Conservation (phyloP, 1,140 invertebrate genomes). For the Drosophila orena region DNA sequence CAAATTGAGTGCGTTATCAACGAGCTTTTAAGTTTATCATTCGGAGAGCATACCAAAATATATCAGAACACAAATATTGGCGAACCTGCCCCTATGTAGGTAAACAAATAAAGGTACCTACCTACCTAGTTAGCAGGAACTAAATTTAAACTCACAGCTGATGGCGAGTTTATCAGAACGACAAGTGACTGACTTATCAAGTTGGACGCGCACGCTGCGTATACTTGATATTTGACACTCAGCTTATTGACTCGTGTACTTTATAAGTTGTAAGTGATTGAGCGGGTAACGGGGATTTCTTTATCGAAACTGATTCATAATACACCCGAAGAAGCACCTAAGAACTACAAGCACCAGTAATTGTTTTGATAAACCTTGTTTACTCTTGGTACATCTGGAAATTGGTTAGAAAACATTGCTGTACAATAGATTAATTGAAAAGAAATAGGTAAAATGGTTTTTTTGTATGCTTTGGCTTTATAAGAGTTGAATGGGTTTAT, state of each 20-base stretch:
- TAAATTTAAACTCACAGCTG: conserved; percentile 41
- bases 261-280: conserved; percentile 20
- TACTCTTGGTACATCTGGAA: not conserved
- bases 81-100: conserved; percentile 20
- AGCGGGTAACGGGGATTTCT: conserved; percentile 2
- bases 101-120: conserved; percentile 27
- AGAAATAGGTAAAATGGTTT: too few species aligned
- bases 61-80: conserved; percentile 2
- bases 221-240: conserved; percentile 47
- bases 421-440: not conserved
- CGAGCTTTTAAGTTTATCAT: conserved; percentile 32
- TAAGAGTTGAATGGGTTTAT: not conserved
- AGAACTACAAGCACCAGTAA: not conserved
- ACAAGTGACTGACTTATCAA: conserved; percentile 6
- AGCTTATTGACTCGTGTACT: conserved; percentile 25
- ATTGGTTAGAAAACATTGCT: not conserved
- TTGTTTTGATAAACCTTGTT: conserved; percentile 28
- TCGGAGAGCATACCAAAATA: conserved; percentile 21
- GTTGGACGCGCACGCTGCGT: conserved; percentile 37
- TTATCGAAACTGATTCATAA: conserved; percentile 36
- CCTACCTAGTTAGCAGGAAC: conserved; percentile 19
- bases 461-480: not conserved
- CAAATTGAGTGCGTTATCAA: conserved; percentile 45
- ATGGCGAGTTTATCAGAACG: conserved; percentile 9
- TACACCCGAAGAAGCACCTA: conserved; percentile 5